Percentiles rank a stretch among this genome's conserved stretches.
phyloP scores from a whole-genome alignment of 37 sponge, comb jelly and placozoan species.

The Crambe crambe region DNA sequence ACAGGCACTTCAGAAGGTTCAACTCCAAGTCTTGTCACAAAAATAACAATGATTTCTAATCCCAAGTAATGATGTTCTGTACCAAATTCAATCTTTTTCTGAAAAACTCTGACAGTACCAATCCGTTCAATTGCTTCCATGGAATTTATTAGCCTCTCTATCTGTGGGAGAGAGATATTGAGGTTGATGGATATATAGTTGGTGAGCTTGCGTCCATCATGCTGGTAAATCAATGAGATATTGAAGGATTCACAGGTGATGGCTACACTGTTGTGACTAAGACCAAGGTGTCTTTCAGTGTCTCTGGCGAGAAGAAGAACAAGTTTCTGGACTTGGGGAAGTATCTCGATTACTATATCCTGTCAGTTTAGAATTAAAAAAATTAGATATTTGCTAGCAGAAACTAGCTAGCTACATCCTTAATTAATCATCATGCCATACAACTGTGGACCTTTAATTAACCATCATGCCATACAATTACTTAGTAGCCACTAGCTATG shows the following conservation, averaged over 20 bases:
- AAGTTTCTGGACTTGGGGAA: slow-evolving; percentile 6
- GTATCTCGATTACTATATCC: neutral
- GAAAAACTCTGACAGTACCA: neutral
- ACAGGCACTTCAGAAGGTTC: neutral
- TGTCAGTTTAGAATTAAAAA: neutral
- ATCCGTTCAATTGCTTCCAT: neutral
- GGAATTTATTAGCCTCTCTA: neutral
- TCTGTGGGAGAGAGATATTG: neutral
- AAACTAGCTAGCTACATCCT: too few species aligned
- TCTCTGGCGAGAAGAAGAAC: neutral
- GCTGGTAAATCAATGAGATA: neutral
- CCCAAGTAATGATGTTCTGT: neutral
- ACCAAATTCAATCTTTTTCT: neutral
- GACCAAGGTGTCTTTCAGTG: neutral
- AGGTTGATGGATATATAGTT: neutral
- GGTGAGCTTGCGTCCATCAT: neutral
- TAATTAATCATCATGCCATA: too few species aligned
- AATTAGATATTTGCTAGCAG: neutral
- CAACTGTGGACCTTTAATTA: too few species aligned
- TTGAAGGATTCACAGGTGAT: neutral
- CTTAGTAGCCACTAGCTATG: too few species aligned
- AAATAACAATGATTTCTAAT: neutral
- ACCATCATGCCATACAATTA: too few species aligned
- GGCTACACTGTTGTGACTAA: too few species aligned
- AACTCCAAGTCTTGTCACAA: neutral